These are phyloP conservation scores for Campoletis raptor DNA, from an alignment of 2,888 invertebrate genomes.

Conservation along the genomic window DNA sequence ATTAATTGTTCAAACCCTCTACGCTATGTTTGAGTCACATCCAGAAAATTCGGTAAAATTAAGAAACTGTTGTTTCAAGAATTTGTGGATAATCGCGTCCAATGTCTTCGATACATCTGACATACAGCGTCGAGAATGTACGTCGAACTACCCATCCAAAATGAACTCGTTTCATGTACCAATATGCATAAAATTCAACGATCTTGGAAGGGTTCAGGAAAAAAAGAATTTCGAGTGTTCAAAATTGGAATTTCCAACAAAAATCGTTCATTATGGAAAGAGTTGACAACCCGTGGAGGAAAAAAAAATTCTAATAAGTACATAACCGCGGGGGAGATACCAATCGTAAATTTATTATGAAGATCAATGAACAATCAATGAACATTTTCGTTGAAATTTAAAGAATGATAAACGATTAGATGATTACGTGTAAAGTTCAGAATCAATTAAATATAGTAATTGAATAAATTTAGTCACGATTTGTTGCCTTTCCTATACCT, in stretches of 20 bases:
- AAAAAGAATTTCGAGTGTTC: background rate
- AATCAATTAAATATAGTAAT: too few species aligned
- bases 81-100: background rate
- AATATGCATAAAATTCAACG: background rate
- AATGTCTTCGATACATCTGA: background rate
- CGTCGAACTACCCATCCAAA: background rate
- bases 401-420: background rate
- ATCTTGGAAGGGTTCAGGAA: background rate
- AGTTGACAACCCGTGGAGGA: background rate
- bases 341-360: background rate
- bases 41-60: background rate
- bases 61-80: background rate
- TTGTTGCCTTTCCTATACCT: too few species aligned
- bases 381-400: background rate
- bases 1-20: background rate
- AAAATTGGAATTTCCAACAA: background rate
- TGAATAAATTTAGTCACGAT: too few species aligned
- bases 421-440: background rate
- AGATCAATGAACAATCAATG: background rate
- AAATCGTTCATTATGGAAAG: background rate
- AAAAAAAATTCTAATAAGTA: background rate
- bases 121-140: background rate
- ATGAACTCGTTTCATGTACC: conserved; percentile 31
- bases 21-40: background rate
- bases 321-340: background rate